Base-by-base conservation (phyloP, 2,113 vertebrate genomes). In the Tetraodon nigroviridis region DNA sequence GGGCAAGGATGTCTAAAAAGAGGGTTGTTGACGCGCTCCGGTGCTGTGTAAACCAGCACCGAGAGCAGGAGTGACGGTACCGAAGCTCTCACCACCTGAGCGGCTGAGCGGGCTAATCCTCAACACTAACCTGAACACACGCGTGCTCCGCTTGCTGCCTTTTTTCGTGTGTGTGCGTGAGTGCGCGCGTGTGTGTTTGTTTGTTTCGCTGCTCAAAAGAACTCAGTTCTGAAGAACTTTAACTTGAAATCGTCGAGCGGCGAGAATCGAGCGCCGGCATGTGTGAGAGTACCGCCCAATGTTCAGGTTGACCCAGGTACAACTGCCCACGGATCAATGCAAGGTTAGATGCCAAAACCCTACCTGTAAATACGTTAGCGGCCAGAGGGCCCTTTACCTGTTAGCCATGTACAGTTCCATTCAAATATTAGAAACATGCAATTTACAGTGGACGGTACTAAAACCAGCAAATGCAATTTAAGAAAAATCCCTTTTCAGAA, bases 21-120 rank as follows among this genome's bases (percentile, higher is more conserved):
- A 59, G 60, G 47, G 24, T 27, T 27, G 24, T 27, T 27, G 45
- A 56, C 13, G 40, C 56, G 61, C 69, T 7, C 0, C 13, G 55
- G 46, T 73, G 71, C 77, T 66, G 70, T 62, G 47, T 1, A 75
- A 83, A 78, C 68, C 46, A 77, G 54, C 71, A 64, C 79, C 62
- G 70, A 80, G 80, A 87, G 87, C 88, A 83, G 85, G 81, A 82
- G 87, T 68, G 82, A 78, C 65, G 60, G 45, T 78, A 41, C 47
- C 56, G 50, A 65, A 61, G 64, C 67, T 64, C 42, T 32, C 40
- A 69, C 68, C 61, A 67, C 69, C 75, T 44, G 48, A 64, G 64
- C 64, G 65, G 61, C 62, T 55, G 60, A 61, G 70, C 49, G 24
- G 21, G 53, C 32, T 59, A 67, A 84, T 69, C 69, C 65, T 76